Evolutionary conservation across 2,888 invertebrate species (phyloP), one percentile per base, ranked within the genome.

Genomic region (Melanostoma scalare): DNA sequence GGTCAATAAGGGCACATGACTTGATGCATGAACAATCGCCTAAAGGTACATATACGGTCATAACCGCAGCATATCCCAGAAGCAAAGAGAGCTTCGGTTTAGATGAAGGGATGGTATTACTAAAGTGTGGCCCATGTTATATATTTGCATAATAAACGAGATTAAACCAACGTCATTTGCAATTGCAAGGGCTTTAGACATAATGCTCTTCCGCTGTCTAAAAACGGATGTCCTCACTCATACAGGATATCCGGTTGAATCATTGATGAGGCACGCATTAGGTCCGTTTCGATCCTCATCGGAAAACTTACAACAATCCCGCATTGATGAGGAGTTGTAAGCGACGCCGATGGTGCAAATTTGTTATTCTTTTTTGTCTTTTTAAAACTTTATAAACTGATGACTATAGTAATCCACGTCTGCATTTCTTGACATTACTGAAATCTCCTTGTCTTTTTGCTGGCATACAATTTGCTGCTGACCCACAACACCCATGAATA

Each of bases 181-280:
- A 86, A 81, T 85, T 69, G 71, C 78, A 67, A 78, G 80, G 69
- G 84, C 20, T 73, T 61, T 78, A 84, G 85, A 80, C 85, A 88
- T 88, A 89, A 89, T 89, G 87, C 88, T 88, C 87, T 90, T 89
- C 89, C 89, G 90, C 88, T 80, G 87, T 88, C 88, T 87, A 88
- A 88, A 88, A 90, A 87, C 89, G 91, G 90, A 90, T 89, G 88
- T 89, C 88, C 90, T 90, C 88, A 88, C 89, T 89, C 90, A 89
- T 89, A 87, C 89, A 89, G 90, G 90, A 90, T 88, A 88, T 90
- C 90, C 90, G 90, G 87, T 88, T 89, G 90, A 90, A 90, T 90
- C 90, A 90, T 90, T 90, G 90, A 90, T 90, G 90, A 91, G 90
- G 90, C 89, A 20, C 20, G 20, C 20, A 90, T 90, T 91, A 90